Conservation (phyloP, 2,113 vertebrate genomes). For the Dipodomys ordii region DNA sequence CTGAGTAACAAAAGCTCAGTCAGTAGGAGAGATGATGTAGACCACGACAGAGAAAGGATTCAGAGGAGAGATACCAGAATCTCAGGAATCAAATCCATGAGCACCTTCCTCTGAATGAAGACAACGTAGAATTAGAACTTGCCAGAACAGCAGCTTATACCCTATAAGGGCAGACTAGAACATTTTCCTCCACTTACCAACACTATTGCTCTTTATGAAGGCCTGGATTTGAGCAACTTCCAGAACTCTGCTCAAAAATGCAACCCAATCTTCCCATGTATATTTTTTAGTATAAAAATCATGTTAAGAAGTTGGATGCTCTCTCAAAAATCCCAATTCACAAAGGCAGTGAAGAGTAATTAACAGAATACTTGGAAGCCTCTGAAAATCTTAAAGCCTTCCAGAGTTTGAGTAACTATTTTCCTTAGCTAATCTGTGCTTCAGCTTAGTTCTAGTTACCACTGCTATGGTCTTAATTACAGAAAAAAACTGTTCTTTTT, state of each 20-base stretch:
- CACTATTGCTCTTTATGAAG: background rate
- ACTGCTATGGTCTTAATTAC: constrained; percentile 60
- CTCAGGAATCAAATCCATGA: background rate
- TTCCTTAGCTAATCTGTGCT: constrained; percentile 34
- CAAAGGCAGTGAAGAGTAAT: background rate
- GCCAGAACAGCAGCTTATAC: background rate
- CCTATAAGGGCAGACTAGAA: background rate
- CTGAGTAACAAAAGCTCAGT: background rate
- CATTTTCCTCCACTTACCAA: background rate
- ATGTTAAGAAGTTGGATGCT: background rate
- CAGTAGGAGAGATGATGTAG: background rate
- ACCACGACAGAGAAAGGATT: background rate
- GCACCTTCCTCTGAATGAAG: background rate
- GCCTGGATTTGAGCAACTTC: background rate
- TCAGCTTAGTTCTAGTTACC: constrained; percentile 32
- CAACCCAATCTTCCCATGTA: background rate
- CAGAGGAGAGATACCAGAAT: background rate
- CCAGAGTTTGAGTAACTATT: constrained; percentile 23
- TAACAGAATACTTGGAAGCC: background rate
- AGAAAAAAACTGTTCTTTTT: constrained; percentile 46
- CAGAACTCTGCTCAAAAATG: background rate
- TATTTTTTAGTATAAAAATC: background rate
- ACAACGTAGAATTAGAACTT: background rate
- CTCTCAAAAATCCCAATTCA: background rate
- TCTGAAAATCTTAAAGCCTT: constrained; percentile 42